Percentiles rank a stretch among this genome's conserved stretches.
Evolutionary conservation across 2,113 vertebrate genomes (phyloP).

Genomic region (Xyrauchen texanus): DNA sequence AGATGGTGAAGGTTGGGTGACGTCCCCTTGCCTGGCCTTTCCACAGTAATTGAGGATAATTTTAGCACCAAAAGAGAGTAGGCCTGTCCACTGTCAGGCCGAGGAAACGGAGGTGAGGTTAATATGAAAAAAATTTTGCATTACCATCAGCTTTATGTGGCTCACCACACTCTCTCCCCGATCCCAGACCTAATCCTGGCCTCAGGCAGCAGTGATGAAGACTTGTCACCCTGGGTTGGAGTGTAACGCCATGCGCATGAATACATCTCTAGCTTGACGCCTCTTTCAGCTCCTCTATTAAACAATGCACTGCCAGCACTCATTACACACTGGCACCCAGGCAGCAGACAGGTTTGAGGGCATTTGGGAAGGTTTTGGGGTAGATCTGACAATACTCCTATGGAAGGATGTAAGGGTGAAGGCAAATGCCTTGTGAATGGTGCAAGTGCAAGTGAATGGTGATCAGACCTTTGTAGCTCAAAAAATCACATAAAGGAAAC

Average conservation of each 20-base stretch:
- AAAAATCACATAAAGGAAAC: too few species aligned
- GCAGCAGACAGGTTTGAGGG: constrained; percentile 66
- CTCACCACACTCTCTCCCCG: constrained; percentile 63
- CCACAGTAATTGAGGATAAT: constrained; percentile 98
- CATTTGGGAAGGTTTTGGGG: constrained; percentile 65
- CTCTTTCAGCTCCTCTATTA: constrained; percentile 74
- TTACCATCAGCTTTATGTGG: constrained; percentile 82
- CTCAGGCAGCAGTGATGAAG: constrained; percentile 84
- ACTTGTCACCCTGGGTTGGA: constrained; percentile 78
- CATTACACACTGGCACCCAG: constrained; percentile 76
- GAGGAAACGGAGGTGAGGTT: constrained; percentile 84
- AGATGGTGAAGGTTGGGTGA: constrained; percentile 98
- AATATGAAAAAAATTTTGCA: constrained; percentile 96
- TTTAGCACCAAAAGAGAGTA: constrained; percentile 89
- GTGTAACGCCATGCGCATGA: constrained; percentile 74
- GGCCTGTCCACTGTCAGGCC: constrained; percentile 89
- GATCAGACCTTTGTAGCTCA: too few species aligned
- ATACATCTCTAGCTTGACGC: constrained; percentile 71
- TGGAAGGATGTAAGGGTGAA: constrained; percentile 72
- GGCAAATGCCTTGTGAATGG: constrained; percentile 56
- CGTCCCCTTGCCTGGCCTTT: constrained; percentile 92
- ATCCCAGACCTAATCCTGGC: constrained; percentile 91
- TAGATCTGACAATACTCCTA: constrained; percentile 66
- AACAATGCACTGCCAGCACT: constrained; percentile 77
- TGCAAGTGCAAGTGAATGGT: too few species aligned